A percentile compares a stretch with the other conserved stretches of the same genome.
phyloP scores from a whole-genome alignment of 2,888 invertebrate genomes.

The Oxycera nigricornis region DNA sequence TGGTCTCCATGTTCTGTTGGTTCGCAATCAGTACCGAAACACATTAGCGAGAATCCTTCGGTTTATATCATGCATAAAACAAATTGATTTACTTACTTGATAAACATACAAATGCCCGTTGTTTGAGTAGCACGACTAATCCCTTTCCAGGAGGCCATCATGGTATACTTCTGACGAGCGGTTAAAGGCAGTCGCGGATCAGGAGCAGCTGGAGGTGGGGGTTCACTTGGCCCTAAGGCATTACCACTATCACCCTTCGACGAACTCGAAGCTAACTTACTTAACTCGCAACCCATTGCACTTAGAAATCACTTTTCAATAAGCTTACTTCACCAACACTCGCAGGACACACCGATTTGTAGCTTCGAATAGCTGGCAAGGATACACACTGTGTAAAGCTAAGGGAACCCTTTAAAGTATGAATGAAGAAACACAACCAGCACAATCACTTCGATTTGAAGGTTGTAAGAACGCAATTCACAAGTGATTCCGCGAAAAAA shows the following conservation, averaged over 20 bases:
- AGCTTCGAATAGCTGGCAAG: background rate
- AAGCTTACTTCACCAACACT: constrained; percentile 18
- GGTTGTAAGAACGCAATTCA: constrained; percentile 13
- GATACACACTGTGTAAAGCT: background rate
- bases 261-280: constrained; percentile 69
- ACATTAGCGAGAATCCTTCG: no score
- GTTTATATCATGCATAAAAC: no score
- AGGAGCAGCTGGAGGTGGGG: constrained; percentile 71
- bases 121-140: constrained; percentile 88
- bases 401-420: background rate
- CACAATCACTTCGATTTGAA: background rate
- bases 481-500: background rate
- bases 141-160: constrained; percentile 91
- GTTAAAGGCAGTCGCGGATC: constrained; percentile 84
- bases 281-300: constrained; percentile 78
- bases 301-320: background rate
- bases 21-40: no score
- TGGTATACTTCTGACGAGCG: constrained; percentile 85
- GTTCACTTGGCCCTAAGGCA: constrained; percentile 65
- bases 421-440: background rate
- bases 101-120: constrained; percentile 89
- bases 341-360: background rate
- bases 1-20: no score
- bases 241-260: constrained; percentile 53
- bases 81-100: constrained; percentile 87